Base-by-base conservation (phyloP, 2,888 invertebrate genomes). In the Papilio demoleus region DNA sequence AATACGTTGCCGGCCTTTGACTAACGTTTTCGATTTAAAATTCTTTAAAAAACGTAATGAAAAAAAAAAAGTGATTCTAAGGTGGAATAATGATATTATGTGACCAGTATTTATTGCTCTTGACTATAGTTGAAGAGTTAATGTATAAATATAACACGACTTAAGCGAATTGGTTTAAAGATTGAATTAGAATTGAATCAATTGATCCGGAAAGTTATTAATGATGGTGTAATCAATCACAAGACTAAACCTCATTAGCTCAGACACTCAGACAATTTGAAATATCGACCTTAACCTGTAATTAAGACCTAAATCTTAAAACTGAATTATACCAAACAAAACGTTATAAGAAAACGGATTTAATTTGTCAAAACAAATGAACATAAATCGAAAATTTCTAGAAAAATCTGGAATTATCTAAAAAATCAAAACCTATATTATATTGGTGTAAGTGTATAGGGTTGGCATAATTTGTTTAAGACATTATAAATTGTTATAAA, bases 101-200 rank as follows among this genome's bases (percentile, higher is more conserved):
- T 4, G 3, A 31, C 31, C 31, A 31, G 6, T 31, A 31, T 31
- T n/a, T 3, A 31, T 31, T 4, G 31, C 31, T 31, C 6, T n/a
- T n/a, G n/a, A n/a, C n/a, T 31, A 31, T 4, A 31, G 31, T 31
- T 31, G 6, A 3, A 6, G 31, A 31, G 31, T 31, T 6, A 6
- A 31, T 6, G 31, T 14, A 4, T 14, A 14, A 38, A 11, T 12
- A 14, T 38, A 42, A 47, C n/a, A n/a, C n/a, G n/a, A 42, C 53
- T 45, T 47, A 58, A 69, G 69, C 70, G 68, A 75, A 75, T 76
- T 72, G 76, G 72, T 70, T 75, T 75, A 74, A 68, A 79, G 78
- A 79, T 80, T 79, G 76, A 71, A 73, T 75, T 72, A 70, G 70
- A 74, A 73, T 73, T 70, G 76, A 80, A 82, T 82, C 82, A 84